Base-by-base conservation (phyloP, 2,113 vertebrate species). In the Nannospalax galili region DNA sequence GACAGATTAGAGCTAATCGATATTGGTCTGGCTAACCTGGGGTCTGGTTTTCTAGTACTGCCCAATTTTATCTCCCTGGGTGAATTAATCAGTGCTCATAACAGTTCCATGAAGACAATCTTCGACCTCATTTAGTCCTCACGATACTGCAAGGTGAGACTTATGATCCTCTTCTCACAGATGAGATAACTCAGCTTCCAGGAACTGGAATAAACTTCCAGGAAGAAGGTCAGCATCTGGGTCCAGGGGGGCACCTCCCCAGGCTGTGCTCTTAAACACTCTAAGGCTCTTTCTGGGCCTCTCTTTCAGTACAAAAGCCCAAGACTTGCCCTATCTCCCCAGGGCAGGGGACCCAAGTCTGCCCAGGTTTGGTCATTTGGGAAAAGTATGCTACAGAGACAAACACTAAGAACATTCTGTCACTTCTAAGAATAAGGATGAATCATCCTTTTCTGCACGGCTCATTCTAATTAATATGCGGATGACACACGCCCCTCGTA, bases 381-480 rank as follows among this genome's bases (percentile, higher is more conserved):
- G 30, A 64, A 65, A 84, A 2, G 9, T 26, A 37, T 7, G 37
- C 40, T 42, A n/a, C 28, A 45, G 45, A 90, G 75, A 79, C 15
- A 67, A 81, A 95, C 35, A 65, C 17, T 28, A 65, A 80, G 70
- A 77, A 19, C 1, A 42, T 67, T 88, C 62, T 74, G 60, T 40
- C 92, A 94, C 85, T 93, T 82, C 88, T 84, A 94, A 86, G 78
- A 96, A 78, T 87, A 79, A 67, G 90, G 78, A 95, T 79, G 62
- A 97, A 94, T 96, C 96, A 91, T 70, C 93, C 19, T 24, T 84
- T 81, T 93, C 77, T 95, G 42, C 79, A 95, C 79, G 73, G 84
- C 91, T 96, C 91, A 24, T 81, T 91, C 92, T 84, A 79, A 94
- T 96, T 94, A 97, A 94, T 95, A 84, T 87, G 73, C 72, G 56